Evolutionary conservation across 2,888 invertebrate genomes (phyloP).

Genomic region (Xanthorhoe spadicearia): DNA sequence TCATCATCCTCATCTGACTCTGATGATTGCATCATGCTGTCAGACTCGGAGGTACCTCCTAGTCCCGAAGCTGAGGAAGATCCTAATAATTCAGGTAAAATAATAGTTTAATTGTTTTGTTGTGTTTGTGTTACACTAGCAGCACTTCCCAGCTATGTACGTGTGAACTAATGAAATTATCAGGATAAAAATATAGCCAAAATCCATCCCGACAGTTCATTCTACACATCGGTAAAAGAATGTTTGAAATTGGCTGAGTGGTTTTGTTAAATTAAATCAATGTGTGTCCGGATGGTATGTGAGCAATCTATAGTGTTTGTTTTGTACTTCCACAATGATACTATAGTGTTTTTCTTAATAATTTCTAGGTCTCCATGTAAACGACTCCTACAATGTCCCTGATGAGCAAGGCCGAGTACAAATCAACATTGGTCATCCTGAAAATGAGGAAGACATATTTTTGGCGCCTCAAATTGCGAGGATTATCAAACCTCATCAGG

Average conservation of each 20-base stretch:
- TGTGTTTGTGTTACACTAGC: too few relatives aligned
- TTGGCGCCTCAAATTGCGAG: conserved; percentile 95
- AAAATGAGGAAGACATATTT: conserved; percentile 95
- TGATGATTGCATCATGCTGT: conserved; percentile 94
- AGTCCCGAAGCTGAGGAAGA: conserved; percentile 94
- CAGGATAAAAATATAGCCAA: too few relatives aligned
- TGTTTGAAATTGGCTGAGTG: too few relatives aligned
- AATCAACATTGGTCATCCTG: conserved; percentile 96
- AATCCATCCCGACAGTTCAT: too few relatives aligned
- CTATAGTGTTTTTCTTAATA: not conserved
- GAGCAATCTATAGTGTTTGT: not conserved
- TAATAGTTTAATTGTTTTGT: too few relatives aligned
- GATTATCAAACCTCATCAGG: conserved; percentile 98
- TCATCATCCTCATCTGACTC: conserved; percentile 87
- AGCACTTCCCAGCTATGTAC: too few relatives aligned
- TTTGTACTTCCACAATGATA: not conserved
- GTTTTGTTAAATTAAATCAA: too few relatives aligned
- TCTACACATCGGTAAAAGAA: too few relatives aligned
- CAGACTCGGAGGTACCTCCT: conserved; percentile 91
- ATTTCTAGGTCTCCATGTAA: conserved; percentile 90
- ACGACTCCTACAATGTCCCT: conserved; percentile 95
- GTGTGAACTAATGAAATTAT: too few relatives aligned
- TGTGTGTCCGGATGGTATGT: not conserved
- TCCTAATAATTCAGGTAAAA: conserved; percentile 92
- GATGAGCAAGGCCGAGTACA: conserved; percentile 96